Evolutionary conservation across 2,797 vertebrate species (phyloP).

Genomic region (Chromobotia macracanthus): DNA sequence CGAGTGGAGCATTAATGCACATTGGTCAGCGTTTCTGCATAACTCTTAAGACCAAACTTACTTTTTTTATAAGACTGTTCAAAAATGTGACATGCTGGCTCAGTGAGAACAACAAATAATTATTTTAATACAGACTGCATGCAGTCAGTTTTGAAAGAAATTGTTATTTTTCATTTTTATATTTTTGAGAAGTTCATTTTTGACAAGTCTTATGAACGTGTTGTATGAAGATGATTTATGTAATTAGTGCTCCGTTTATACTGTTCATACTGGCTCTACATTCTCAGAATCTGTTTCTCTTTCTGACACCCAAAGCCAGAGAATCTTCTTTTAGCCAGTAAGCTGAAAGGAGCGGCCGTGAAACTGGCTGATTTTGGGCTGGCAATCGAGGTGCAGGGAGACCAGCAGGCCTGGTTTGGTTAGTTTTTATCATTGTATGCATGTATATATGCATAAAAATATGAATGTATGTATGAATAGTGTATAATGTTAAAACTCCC

Average conservation of each 20-base stretch:
- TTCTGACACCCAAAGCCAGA: constrained; percentile 83
- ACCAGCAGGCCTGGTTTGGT: constrained; percentile 99
- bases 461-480: too few species aligned
- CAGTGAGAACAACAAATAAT: neutral
- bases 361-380: constrained; percentile 97
- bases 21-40: constrained; percentile 24
- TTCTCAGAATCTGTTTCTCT: neutral
- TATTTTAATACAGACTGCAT: neutral
- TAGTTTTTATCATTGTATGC: constrained; percentile 58
- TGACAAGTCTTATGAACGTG: constrained; percentile 23
- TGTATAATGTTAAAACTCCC: too few species aligned
- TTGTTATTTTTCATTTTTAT: neutral
- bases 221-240: neutral
- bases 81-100: constrained; percentile 21
- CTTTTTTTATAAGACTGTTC: constrained; percentile 8
- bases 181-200: neutral
- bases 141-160: neutral
- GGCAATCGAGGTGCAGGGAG: constrained; percentile 96
- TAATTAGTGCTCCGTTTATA: neutral
- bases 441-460: too few species aligned
- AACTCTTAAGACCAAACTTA: constrained; percentile 22
- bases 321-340: constrained; percentile 97
- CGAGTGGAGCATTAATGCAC: neutral
- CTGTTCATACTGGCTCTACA: neutral
- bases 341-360: constrained; percentile 95